These are phyloP conservation scores for Paracyclopina nana DNA, from an alignment of 1,140 invertebrate species.

Conservation along the genomic window DNA sequence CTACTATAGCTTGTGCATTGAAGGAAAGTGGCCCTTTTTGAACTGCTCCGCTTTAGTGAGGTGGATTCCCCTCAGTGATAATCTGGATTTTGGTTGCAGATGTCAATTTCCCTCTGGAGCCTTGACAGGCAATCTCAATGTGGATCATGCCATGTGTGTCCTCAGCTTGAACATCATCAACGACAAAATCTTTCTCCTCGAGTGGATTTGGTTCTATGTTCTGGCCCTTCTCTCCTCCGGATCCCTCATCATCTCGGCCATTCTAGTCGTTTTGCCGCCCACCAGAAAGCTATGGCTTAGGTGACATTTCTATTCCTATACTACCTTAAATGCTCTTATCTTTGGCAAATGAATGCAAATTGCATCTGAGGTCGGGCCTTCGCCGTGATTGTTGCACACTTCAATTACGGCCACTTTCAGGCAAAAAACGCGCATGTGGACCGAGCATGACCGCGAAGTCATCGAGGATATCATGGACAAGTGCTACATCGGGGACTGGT, in stretches of 20 bases:
- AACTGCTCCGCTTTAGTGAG: no score
- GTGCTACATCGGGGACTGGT: slow-evolving; percentile 5
- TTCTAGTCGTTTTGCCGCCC: background rate
- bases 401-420: background rate
- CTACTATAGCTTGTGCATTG: no score
- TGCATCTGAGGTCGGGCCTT: background rate
- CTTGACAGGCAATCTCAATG: slow-evolving; percentile 7
- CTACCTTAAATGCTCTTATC: background rate
- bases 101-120: slow-evolving; percentile 14
- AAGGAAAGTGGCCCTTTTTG: no score
- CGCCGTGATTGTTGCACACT: background rate
- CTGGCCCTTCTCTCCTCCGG: slow-evolving; percentile 19
- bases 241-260: background rate
- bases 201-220: slow-evolving; percentile 22
- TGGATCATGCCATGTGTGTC: slow-evolving; percentile 15
- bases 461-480: no score
- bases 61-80: no score
- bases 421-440: background rate
- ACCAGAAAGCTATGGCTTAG: background rate
- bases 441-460: no score
- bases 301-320: background rate
- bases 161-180: slow-evolving; percentile 22
- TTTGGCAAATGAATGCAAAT: background rate
- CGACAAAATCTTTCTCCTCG: slow-evolving; percentile 23
- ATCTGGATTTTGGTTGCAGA: no score